Conservation (phyloP, 2,888 invertebrate genomes). For the Ectemnius cavifrons region DNA sequence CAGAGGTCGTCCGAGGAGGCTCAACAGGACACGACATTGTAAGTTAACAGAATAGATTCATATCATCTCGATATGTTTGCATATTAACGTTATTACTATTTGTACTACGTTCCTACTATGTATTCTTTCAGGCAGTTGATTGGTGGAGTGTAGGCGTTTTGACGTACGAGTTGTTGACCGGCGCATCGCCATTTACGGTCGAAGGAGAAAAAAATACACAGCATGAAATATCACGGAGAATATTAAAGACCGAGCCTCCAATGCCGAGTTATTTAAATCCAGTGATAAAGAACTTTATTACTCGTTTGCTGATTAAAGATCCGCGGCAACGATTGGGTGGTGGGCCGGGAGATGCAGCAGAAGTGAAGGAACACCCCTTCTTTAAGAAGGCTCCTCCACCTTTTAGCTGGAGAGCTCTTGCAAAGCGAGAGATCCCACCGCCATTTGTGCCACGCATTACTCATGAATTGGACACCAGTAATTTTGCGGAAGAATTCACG, state of each 20-base stretch:
- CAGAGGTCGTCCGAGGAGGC: slow-evolving; percentile 88
- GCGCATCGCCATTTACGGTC: slow-evolving; percentile 98
- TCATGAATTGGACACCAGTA: slow-evolving; percentile 94
- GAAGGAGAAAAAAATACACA: slow-evolving; percentile 96
- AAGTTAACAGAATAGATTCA: slow-evolving; percentile 79
- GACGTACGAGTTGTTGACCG: slow-evolving; percentile 96
- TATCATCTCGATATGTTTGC: background rate
- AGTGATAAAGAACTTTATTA: slow-evolving; percentile 88
- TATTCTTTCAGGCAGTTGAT: slow-evolving; percentile 89
- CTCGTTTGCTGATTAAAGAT: slow-evolving; percentile 92
- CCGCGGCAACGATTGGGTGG: slow-evolving; percentile 93
- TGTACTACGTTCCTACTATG: background rate
- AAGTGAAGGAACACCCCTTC: slow-evolving; percentile 94
- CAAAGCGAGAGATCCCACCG: slow-evolving; percentile 87
- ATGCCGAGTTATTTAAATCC: slow-evolving; percentile 90
- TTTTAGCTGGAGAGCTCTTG: slow-evolving; percentile 87
- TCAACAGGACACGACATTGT: slow-evolving; percentile 96
- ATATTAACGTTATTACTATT: background rate
- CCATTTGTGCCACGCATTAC: slow-evolving; percentile 94
- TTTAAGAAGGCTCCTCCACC: slow-evolving; percentile 82
- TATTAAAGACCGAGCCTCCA: slow-evolving; percentile 92
- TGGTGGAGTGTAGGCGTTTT: slow-evolving; percentile 99
- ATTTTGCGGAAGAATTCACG: slow-evolving; percentile 98
- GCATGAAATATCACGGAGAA: slow-evolving; percentile 95
- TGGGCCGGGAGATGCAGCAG: slow-evolving; percentile 89